Evolutionary conservation across 2,113 vertebrate species (phyloP).

Genomic region (Rissa tridactyla): DNA sequence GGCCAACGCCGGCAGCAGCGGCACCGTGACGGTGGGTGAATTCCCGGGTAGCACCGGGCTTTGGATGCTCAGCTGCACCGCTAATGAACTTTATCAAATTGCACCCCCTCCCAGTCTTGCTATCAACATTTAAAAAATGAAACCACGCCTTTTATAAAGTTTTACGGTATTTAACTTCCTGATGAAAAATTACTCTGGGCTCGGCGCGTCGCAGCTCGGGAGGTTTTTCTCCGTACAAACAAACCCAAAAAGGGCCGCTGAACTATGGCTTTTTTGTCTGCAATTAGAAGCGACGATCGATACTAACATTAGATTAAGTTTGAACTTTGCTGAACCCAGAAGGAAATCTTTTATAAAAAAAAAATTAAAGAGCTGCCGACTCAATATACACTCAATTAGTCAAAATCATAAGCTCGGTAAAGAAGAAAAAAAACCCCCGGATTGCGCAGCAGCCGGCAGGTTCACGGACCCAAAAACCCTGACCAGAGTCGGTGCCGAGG

Average conservation of each 20-base stretch:
- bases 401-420: slow-evolving; percentile 24
- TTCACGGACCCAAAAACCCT: background rate
- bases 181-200: background rate
- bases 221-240: background rate
- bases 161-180: background rate
- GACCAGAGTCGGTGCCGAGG: accelerated
- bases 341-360: slow-evolving; percentile 62
- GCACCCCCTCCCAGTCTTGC: background rate
- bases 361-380: slow-evolving; percentile 16
- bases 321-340: slow-evolving; percentile 48
- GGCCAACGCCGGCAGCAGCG: background rate
- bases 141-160: background rate
- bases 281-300: slow-evolving; percentile 49
- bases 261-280: background rate
- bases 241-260: background rate
- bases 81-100: accelerated
- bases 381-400: slow-evolving; percentile 40
- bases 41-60: accelerated
- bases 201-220: background rate
- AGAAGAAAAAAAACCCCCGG: background rate
- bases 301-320: slow-evolving; percentile 58
- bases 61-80: accelerated
- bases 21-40: accelerated
- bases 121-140: background rate
- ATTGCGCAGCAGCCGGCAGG: accelerated